phyloP scores from a whole-genome alignment of 2,888 invertebrate genomes.

The Ophioninae sp. region DNA sequence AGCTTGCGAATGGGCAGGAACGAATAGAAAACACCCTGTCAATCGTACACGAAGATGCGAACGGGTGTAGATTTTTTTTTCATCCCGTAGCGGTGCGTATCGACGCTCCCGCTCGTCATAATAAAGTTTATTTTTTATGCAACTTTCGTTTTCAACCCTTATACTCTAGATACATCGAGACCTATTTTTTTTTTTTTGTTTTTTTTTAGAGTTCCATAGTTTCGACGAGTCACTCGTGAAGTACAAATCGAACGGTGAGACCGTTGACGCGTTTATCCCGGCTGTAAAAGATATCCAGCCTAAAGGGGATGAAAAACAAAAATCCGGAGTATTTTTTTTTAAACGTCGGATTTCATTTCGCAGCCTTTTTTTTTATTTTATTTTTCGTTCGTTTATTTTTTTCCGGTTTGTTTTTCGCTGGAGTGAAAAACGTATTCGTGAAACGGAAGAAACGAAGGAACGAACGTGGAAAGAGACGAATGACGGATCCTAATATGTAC shows the following conservation, averaged over 20 bases:
- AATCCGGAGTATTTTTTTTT: neutral
- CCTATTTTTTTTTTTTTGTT: constrained; percentile 49
- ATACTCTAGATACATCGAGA: constrained; percentile 26
- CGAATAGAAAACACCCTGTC: neutral
- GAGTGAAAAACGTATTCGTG: neutral
- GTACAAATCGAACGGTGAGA: constrained; percentile 1
- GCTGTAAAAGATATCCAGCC: neutral
- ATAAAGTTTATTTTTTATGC: neutral
- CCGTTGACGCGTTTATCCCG: neutral
- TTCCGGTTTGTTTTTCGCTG: neutral
- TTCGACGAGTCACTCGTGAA: neutral
- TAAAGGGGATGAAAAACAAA: neutral
- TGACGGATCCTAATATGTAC: constrained; percentile 60
- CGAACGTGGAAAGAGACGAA: constrained; percentile 36
- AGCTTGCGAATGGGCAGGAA: neutral
- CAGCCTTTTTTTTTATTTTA: neutral
- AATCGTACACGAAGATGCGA: constrained; percentile 46
- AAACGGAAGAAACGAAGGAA: neutral
- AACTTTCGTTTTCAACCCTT: neutral
- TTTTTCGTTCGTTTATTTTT: neutral
- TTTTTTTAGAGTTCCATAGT: neutral
- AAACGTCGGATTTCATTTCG: neutral
- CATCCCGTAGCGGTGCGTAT: constrained; percentile 55
- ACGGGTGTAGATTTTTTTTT: constrained; percentile 57
- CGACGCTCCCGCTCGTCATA: constrained; percentile 16